These are phyloP conservation scores for Catocala sponsa DNA, from an alignment of 2,888 invertebrate genomes.

Conservation along the genomic window DNA sequence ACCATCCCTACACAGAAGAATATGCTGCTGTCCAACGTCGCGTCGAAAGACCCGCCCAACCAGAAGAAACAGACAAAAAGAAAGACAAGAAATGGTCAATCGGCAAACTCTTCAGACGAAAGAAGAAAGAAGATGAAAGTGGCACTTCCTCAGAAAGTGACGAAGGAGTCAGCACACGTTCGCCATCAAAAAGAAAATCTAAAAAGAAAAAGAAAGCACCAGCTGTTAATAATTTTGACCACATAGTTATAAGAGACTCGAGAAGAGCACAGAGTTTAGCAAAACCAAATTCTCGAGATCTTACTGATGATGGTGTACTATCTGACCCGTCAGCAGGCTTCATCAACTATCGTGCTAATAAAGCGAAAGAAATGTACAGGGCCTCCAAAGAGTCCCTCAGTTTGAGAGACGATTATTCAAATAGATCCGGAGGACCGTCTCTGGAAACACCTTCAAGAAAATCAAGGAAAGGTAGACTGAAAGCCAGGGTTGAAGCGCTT, in stretches of 20 bases:
- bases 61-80: constrained; percentile 80
- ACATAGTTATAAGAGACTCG: constrained; percentile 88
- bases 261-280: constrained; percentile 84
- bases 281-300: constrained; percentile 72
- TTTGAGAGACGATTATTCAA: constrained; percentile 73
- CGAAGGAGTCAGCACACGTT: constrained; percentile 78
- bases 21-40: constrained; percentile 75
- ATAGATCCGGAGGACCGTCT: constrained; percentile 78
- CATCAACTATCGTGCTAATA: constrained; percentile 74
- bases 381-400: constrained; percentile 77
- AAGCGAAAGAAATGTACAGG: constrained; percentile 71
- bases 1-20: constrained; percentile 80
- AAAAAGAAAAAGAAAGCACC: constrained; percentile 87
- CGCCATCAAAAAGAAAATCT: constrained; percentile 78
- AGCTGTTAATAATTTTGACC: constrained; percentile 89
- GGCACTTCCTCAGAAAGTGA: constrained; percentile 87
- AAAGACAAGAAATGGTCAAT: constrained; percentile 94
- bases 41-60: constrained; percentile 68
- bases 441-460: constrained; percentile 86
- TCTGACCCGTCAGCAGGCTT: constrained; percentile 88
- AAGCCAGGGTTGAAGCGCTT: constrained; percentile 90
- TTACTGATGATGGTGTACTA: constrained; percentile 85
- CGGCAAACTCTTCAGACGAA: constrained; percentile 92
- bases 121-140: constrained; percentile 90
- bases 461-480: constrained; percentile 88